phyloP scores from a whole-genome alignment of 2,797 vertebrate genomes.

The Spondyliosoma cantharus region DNA sequence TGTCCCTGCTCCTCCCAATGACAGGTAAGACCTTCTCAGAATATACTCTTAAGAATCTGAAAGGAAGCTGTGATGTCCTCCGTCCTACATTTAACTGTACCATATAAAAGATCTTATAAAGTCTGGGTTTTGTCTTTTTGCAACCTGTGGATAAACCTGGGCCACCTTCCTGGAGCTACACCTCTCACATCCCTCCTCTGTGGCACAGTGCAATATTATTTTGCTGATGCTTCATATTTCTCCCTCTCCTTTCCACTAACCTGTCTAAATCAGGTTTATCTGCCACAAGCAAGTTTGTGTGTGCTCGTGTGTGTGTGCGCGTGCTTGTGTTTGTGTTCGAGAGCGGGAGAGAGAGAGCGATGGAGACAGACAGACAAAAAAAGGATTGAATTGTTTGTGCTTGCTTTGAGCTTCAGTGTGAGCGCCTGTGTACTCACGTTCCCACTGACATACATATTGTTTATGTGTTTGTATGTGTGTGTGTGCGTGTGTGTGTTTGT shows the following conservation, averaged over 20 bases:
- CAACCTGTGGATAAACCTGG: not conserved
- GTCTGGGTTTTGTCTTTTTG: not conserved
- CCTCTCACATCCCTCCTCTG: not conserved
- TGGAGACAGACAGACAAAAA: constrained; percentile 21
- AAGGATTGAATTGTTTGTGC: constrained; percentile 38
- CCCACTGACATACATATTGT: constrained; percentile 15
- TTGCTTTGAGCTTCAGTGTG: constrained; percentile 44
- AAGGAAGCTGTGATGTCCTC: no score
- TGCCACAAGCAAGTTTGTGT: constrained; percentile 19
- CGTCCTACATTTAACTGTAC: not conserved
- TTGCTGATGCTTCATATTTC: constrained; percentile 57
- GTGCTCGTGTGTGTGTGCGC: not conserved
- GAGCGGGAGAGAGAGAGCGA: constrained; percentile 22
- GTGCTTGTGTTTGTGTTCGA: not conserved
- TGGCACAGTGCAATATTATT: not conserved
- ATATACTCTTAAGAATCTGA: no score
- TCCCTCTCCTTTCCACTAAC: constrained; percentile 18
- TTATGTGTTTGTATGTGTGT: constrained; percentile 31
- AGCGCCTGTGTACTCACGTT: constrained; percentile 10
- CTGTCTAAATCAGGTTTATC: constrained; percentile 39
- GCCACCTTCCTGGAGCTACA: not conserved
- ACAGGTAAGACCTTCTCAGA: constrained; percentile 85
- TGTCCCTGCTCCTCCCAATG: constrained; percentile 79
- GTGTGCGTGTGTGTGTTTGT: constrained; percentile 9
- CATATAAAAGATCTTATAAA: not conserved